A percentile compares a stretch with the other conserved stretches of the same genome.
phyloP scores from a whole-genome alignment of 2,113 vertebrate genomes.

The Numenius arquata region DNA sequence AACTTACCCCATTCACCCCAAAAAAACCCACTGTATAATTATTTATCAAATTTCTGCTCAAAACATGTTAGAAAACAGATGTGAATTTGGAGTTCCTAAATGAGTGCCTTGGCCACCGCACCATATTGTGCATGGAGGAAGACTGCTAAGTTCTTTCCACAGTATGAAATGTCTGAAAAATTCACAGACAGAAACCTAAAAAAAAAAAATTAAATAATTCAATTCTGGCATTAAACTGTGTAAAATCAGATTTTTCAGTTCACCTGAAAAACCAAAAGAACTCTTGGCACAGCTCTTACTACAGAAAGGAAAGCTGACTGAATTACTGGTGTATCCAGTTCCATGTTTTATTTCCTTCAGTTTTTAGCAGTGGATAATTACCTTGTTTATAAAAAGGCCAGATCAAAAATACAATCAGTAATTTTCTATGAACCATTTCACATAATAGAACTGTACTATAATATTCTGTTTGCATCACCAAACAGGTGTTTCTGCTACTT shows the following conservation, averaged over 20 bases:
- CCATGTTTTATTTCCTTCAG: background rate
- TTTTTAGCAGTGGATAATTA: background rate
- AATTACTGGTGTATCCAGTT: background rate
- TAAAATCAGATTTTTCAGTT: background rate
- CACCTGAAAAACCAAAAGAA: background rate
- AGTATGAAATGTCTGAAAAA: background rate
- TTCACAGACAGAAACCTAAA: background rate
- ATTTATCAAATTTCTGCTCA: background rate
- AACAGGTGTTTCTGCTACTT: background rate
- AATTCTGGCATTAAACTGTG: background rate
- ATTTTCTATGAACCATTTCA: background rate
- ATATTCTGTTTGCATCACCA: background rate
- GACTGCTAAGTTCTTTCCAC: background rate
- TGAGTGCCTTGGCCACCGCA: background rate
- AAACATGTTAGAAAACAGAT: background rate
- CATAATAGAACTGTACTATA: background rate
- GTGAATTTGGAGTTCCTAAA: background rate
- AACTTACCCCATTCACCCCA: too few relatives aligned
- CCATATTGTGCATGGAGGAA: background rate
- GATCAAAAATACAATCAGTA: background rate
- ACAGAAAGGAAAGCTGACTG: background rate
- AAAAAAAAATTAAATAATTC: background rate
- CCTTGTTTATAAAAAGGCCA: background rate
- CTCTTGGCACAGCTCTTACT: background rate
- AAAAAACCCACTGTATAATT: rapidly evolving